Evolutionary conservation across 2,888 invertebrate species (phyloP), one percentile per base, ranked within the genome.

Genomic region (Cryptops parisi): DNA sequence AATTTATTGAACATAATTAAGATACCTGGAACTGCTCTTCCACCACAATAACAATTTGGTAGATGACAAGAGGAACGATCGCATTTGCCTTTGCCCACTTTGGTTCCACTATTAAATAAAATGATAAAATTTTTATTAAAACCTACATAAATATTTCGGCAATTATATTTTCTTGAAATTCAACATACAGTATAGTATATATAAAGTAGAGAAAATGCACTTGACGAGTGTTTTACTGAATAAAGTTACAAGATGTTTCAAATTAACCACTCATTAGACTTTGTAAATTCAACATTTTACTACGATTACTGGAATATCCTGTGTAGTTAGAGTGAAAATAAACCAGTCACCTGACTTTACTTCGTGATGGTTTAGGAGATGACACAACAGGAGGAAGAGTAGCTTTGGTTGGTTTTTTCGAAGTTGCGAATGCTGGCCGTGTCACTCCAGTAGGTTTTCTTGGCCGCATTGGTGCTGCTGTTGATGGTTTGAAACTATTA

Each of bases 11-110:
- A n/a, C n/a, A n/a, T n/a, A n/a, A n/a, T n/a, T n/a, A n/a, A 39
- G 19, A 21, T 43, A 88, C 89, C 88, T 65, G 90, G 90, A 65
- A 88, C 83, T 58, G 89, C 88, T 70, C 82, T 80, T 64, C 90
- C 91, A 62, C 91, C 91, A 64, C 91, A 93, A 65, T 77, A 81
- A 67, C 91, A 93, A 70, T 93, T 90, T 5, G 91, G 91, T 53
- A 91, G 72, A 26, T 84, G 72, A 63, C 91, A 91, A 38, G 87
- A 84, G 68, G 89, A 88, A 66, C 85, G 86, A 58, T 90, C 79
- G 68, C 91, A 91, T 68, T 89, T 90, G n/a, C n/a, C n/a, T 33
- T 48, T 48, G 6, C 17, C 26, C 3, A 48, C 5, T 17, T 48
- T 26, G 6, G 17, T 19, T n/a, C 23, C 26, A 33, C n/a, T n/a